Conservation (phyloP, 2,888 invertebrate species). For the Dolichopus griseipennis region DNA sequence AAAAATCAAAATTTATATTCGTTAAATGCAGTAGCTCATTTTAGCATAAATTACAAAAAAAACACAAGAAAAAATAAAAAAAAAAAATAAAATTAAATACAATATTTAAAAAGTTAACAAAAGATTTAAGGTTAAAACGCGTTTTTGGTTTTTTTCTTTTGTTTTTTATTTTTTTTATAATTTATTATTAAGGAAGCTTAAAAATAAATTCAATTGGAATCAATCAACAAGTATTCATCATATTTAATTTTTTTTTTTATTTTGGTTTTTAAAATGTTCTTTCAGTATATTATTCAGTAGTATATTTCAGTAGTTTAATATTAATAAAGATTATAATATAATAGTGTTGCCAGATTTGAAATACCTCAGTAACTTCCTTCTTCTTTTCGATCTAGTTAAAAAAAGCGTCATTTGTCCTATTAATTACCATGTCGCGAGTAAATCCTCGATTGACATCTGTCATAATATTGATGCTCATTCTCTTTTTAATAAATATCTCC, state of each 20-base stretch:
- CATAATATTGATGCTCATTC: too few relatives aligned
- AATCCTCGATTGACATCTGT: too few relatives aligned
- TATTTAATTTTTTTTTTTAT: not conserved
- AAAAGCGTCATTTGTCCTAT: too few relatives aligned
- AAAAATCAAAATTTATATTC: not conserved
- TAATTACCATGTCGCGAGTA: too few relatives aligned
- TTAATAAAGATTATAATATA: not conserved
- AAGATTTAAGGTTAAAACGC: not conserved
- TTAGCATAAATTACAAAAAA: not conserved
- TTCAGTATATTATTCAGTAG: too few relatives aligned
- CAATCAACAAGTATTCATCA: conserved; percentile 4
- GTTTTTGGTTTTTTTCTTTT: too few relatives aligned
- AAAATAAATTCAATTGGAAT: not conserved
- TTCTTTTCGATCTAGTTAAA: too few relatives aligned
- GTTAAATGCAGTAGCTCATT: not conserved
- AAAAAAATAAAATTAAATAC: not conserved
- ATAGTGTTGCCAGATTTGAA: not conserved
- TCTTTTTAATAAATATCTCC: too few relatives aligned
- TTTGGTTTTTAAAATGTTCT: too few relatives aligned
- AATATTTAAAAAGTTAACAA: not conserved
- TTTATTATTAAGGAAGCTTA: not conserved
- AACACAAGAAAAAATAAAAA: not conserved
- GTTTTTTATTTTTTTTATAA: not conserved
- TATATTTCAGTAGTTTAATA: too few relatives aligned
- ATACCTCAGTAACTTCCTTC: too few relatives aligned